Percentiles rank a stretch among this genome's conserved stretches.
Evolutionary conservation across 2,797 vertebrate species (phyloP).

Genomic region (Alcedo quadribrachys): DNA sequence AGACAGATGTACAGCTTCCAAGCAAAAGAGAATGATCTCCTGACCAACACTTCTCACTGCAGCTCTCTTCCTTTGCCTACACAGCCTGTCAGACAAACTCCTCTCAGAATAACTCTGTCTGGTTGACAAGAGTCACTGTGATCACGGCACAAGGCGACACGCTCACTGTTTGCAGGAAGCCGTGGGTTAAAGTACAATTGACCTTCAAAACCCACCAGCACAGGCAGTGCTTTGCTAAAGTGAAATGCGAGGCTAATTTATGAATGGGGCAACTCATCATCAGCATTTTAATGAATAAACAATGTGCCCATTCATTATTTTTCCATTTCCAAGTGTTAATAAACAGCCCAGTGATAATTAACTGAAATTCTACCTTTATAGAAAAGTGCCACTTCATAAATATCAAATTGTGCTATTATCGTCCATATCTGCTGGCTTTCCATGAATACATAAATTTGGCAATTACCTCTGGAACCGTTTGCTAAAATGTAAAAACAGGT

Average conservation of each 20-base stretch:
- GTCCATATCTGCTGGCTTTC: constrained; percentile 67
- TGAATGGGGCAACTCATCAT: constrained; percentile 65
- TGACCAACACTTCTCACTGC: neutral
- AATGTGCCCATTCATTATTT: constrained; percentile 76
- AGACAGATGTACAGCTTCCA: neutral
- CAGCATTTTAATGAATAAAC: constrained; percentile 77
- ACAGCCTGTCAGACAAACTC: neutral
- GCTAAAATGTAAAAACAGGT: constrained; percentile 61
- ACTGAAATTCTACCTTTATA: constrained; percentile 78
- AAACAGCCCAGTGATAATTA: constrained; percentile 79
- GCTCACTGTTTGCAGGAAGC: neutral
- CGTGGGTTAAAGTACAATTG: constrained; percentile 43
- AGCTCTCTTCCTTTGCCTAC: neutral
- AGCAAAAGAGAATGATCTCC: neutral
- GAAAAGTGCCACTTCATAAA: constrained; percentile 81
- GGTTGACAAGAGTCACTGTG: constrained; percentile 33
- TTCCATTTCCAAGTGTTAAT: constrained; percentile 79
- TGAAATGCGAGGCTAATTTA: constrained; percentile 62
- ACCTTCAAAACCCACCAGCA: constrained; percentile 62
- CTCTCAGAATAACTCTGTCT: neutral
- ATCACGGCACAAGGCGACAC: constrained; percentile 1
- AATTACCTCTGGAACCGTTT: constrained; percentile 74
- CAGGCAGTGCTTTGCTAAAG: neutral
- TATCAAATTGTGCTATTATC: constrained; percentile 77
- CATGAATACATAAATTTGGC: constrained; percentile 76